These are phyloP conservation scores for Nautilus pompilius DNA, from an alignment of 1,140 invertebrate genomes.

Conservation along the genomic window DNA sequence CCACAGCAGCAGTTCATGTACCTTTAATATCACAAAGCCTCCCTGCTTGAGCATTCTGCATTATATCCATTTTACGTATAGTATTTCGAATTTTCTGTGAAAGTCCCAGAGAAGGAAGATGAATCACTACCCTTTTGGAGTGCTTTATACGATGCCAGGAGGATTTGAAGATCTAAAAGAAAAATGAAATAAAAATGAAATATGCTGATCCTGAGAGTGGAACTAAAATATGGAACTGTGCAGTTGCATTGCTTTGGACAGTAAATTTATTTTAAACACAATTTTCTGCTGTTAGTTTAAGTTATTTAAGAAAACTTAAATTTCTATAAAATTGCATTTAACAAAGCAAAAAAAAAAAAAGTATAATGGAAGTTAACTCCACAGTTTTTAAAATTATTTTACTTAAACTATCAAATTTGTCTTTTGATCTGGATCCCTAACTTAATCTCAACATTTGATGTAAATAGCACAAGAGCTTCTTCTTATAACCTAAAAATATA, in stretches of 20 bases:
- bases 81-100: constrained; percentile 42
- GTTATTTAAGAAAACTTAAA: too few species aligned
- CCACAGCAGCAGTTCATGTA: too few species aligned
- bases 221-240: too few species aligned
- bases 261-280: too few species aligned
- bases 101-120: constrained; percentile 53
- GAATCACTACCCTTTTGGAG: constrained; percentile 47
- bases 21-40: constrained; percentile 53
- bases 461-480: too few species aligned
- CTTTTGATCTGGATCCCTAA: too few species aligned
- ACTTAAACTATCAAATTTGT: not conserved
- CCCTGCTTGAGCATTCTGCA: constrained; percentile 54
- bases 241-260: too few species aligned
- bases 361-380: not conserved
- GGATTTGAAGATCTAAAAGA: constrained; percentile 41
- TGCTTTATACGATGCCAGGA: constrained; percentile 50
- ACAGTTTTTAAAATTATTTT: not conserved
- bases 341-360: too few species aligned
- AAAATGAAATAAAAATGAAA: constrained; percentile 3
- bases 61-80: constrained; percentile 46
- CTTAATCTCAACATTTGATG: too few species aligned
- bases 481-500: too few species aligned
- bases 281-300: too few species aligned
- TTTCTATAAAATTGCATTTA: too few species aligned
- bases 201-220: not conserved